Percentiles rank a stretch among this genome's conserved stretches.
Conservation (phyloP, 2,797 vertebrate genomes). For the Poecile montanus region DNA sequence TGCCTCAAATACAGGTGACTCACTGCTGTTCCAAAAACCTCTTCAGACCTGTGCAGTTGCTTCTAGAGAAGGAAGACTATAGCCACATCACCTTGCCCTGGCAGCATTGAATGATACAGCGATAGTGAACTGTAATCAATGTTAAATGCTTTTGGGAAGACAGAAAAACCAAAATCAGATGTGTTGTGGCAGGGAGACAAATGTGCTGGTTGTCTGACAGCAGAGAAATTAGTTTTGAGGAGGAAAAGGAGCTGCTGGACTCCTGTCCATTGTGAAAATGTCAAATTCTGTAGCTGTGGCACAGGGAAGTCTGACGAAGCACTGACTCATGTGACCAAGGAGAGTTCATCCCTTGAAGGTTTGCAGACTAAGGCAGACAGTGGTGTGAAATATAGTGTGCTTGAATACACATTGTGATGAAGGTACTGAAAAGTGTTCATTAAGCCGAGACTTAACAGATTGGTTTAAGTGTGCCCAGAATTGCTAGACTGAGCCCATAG, state of each 20-base stretch:
- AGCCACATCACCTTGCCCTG: neutral
- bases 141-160: neutral
- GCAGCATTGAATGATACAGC: fast-evolving
- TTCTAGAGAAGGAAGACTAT: neutral
- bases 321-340: neutral
- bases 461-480: neutral
- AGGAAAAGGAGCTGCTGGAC: neutral
- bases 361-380: neutral
- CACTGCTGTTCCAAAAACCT: neutral
- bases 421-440: neutral
- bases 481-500: neutral
- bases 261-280: neutral
- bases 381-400: neutral
- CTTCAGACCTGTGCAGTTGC: neutral
- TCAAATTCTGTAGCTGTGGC: neutral
- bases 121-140: neutral
- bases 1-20: neutral
- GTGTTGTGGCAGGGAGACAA: neutral
- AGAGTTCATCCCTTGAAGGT: neutral
- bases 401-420: neutral
- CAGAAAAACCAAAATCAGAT: neutral
- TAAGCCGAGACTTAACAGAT: neutral
- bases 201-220: neutral
- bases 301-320: neutral
- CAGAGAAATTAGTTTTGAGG: neutral